A percentile compares a stretch with the other conserved stretches of the same genome.
Evolutionary conservation across 2,888 invertebrate species (phyloP).

Genomic region (Trichogramma evanescens): DNA sequence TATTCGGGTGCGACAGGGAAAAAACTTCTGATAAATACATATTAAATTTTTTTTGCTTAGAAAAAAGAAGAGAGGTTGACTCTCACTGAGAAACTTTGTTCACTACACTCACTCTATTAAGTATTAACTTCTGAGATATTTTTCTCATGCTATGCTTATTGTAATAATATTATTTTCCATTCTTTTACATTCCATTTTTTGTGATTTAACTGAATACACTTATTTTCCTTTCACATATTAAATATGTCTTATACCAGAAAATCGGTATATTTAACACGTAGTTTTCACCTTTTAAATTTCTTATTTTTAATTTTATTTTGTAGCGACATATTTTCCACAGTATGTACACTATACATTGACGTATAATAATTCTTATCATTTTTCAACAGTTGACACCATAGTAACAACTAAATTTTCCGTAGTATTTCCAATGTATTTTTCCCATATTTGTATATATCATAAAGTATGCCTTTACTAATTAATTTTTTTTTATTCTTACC

Average conservation of each 20-base stretch:
- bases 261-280: conserved; percentile 18
- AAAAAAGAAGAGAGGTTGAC: conserved; percentile 18
- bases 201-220: conserved; percentile 10
- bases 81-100: conserved; percentile 23
- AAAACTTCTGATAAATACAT: conserved; percentile 13
- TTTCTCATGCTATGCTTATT: conserved; percentile 8
- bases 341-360: conserved; percentile 4
- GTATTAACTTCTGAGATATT: conserved; percentile 11
- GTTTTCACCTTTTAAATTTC: conserved; percentile 18
- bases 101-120: conserved; percentile 24
- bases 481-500: conserved; percentile 26
- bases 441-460: conserved; percentile 15
- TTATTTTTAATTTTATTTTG: conserved; percentile 20
- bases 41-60: conserved; percentile 13
- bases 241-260: conserved; percentile 20
- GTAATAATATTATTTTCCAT: conserved; percentile 8
- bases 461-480: too few species aligned
- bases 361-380: neutral
- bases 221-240: conserved; percentile 23
- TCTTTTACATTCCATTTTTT: neutral
- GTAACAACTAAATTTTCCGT: neutral
- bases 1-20: conserved; percentile 4
- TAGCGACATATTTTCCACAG: conserved; percentile 2
- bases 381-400: too few species aligned
- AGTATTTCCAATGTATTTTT: conserved; percentile 1